Evolutionary conservation across 2,888 invertebrate species (phyloP).

Genomic region (Eristalis pertinax): DNA sequence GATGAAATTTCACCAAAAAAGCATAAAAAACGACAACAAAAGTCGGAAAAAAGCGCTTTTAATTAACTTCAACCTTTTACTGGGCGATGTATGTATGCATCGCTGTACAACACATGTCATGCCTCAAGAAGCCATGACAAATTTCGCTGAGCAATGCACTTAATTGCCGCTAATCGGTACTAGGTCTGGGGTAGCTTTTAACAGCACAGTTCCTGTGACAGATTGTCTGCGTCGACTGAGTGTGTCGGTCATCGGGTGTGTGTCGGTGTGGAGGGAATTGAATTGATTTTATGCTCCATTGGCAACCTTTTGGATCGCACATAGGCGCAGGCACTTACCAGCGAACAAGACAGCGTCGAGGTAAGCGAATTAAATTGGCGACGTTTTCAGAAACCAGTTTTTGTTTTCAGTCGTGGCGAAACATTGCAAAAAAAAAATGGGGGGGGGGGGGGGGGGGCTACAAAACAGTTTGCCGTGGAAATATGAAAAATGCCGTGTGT

Average conservation of each 20-base stretch:
- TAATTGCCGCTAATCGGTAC: neutral
- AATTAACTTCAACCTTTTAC: slow-evolving; percentile 4
- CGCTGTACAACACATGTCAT: too few relatives aligned
- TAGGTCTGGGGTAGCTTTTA: neutral
- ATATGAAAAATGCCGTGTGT: slow-evolving; percentile 18
- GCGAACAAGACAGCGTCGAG: neutral
- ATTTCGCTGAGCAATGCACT: neutral
- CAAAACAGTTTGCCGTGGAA: neutral
- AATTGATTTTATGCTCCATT: neutral
- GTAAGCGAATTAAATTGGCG: slow-evolving; percentile 5
- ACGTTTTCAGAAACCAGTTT: slow-evolving; percentile 9
- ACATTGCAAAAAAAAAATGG: neutral
- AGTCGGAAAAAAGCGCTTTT: neutral
- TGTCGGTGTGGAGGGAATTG: too few relatives aligned
- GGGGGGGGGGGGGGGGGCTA: too few relatives aligned
- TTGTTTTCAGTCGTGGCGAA: neutral
- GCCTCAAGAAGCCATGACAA: neutral
- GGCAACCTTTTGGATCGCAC: neutral
- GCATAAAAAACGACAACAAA: neutral
- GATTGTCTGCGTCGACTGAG: neutral
- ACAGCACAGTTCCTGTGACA: neutral
- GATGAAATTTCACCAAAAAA: neutral
- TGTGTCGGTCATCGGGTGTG: too few relatives aligned
- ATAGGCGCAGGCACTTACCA: neutral
- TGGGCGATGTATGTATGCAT: neutral